A percentile compares a stretch with the other conserved stretches of the same genome.
Evolutionary conservation across 2,113 vertebrate genomes (phyloP).

Genomic region (Ondatra zibethicus): DNA sequence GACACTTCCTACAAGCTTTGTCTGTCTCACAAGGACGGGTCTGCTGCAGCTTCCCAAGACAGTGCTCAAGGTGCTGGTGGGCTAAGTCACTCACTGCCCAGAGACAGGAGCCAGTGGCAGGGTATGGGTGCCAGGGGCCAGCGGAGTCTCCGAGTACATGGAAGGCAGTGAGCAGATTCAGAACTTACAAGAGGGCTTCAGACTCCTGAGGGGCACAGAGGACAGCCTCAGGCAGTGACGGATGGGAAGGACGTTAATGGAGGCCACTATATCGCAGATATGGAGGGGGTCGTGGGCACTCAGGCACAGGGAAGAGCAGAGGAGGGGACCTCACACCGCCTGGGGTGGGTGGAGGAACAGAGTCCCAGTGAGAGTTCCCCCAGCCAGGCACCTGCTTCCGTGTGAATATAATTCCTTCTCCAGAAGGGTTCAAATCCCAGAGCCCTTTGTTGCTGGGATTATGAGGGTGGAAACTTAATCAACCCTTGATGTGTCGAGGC

Average conservation of each 20-base stretch:
- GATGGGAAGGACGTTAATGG: background rate
- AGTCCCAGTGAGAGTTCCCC: background rate
- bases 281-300: accelerated
- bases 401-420: background rate
- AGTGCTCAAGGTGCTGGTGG: background rate
- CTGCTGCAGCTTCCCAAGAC: background rate
- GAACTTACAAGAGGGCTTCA: background rate
- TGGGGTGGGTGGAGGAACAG: background rate
- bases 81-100: background rate
- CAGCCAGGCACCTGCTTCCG: background rate
- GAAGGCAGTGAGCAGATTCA: background rate
- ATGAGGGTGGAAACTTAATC: background rate
- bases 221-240: background rate
- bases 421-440: background rate
- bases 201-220: background rate
- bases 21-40: too few relatives aligned
- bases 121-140: accelerated
- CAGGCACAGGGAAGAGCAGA: background rate
- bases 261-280: background rate
- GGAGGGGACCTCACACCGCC: too few relatives aligned
- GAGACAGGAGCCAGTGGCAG: background rate
- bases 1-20: background rate
- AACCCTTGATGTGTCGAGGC: background rate
- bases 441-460: background rate
- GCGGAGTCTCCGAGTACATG: background rate